These are phyloP conservation scores for Idaea aversata DNA, from an alignment of 2,888 invertebrate species.

Conservation along the genomic window DNA sequence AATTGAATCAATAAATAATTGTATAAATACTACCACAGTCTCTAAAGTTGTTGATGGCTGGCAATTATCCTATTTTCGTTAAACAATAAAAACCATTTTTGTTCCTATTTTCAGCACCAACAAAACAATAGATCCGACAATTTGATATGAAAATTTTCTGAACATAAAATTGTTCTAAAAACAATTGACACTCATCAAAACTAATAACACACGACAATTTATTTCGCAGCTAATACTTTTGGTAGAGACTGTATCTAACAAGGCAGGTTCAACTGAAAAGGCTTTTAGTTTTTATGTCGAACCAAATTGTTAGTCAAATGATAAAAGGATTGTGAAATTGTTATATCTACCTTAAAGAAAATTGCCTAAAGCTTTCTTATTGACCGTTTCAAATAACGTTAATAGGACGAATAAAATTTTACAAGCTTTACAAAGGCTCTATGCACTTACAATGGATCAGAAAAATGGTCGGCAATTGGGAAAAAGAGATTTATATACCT, in stretches of 20 bases:
- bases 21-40: too few relatives aligned
- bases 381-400: neutral
- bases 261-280: neutral
- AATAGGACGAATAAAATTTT: neutral
- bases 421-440: neutral
- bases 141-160: too few relatives aligned
- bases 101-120: too few relatives aligned
- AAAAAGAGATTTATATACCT: neutral
- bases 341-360: neutral
- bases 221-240: neutral
- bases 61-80: too few relatives aligned
- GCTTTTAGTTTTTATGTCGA: neutral
- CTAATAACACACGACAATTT: too few relatives aligned
- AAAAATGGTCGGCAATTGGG: neutral
- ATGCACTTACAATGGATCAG: neutral
- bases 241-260: neutral
- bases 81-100: too few relatives aligned
- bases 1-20: too few relatives aligned
- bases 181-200: too few relatives aligned
- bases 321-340: neutral
- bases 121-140: too few relatives aligned
- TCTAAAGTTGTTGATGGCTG: too few relatives aligned
- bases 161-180: too few relatives aligned
- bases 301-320: constrained; percentile 1
- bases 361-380: neutral